Conservation (phyloP, 2,797 vertebrate genomes). For the Parotocinclus haroldoi region DNA sequence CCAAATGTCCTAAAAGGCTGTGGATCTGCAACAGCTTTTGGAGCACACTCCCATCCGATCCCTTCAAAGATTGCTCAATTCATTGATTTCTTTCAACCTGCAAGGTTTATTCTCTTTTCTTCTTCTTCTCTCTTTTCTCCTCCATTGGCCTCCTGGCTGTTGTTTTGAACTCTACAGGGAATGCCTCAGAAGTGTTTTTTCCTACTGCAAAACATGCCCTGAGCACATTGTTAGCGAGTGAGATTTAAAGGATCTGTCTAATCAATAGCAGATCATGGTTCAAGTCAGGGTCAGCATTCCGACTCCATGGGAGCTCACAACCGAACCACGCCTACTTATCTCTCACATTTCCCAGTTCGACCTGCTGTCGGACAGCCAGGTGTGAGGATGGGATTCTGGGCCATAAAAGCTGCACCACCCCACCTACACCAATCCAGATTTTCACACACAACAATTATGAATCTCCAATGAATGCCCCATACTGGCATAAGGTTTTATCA, state of each 20-base stretch:
- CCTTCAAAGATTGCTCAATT: slow-evolving; percentile 36
- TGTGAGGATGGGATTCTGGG: slow-evolving; percentile 35
- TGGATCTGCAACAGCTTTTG: slow-evolving; percentile 43
- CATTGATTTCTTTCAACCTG: slow-evolving; percentile 40
- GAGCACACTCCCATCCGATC: slow-evolving; percentile 27
- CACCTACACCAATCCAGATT: neutral
- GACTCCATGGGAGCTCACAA: slow-evolving; percentile 42
- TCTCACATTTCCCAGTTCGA: slow-evolving; percentile 29
- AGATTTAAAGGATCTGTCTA: slow-evolving; percentile 59
- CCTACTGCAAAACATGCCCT: slow-evolving; percentile 56
- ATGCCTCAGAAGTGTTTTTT: slow-evolving; percentile 55
- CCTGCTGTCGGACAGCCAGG: slow-evolving; percentile 38
- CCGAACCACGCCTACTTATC: slow-evolving; percentile 29
- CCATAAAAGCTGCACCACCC: slow-evolving; percentile 9
- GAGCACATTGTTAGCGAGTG: slow-evolving; percentile 60
- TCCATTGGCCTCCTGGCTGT: slow-evolving; percentile 51
- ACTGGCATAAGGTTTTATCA: slow-evolving; percentile 41
- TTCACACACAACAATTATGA: slow-evolving; percentile 23
- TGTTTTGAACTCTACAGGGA: slow-evolving; percentile 61
- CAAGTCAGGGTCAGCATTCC: slow-evolving; percentile 52
- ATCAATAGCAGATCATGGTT: slow-evolving; percentile 59
- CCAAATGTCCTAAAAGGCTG: slow-evolving; percentile 26
- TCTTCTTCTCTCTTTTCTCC: slow-evolving; percentile 41
- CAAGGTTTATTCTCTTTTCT: slow-evolving; percentile 37
- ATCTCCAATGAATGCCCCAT: slow-evolving; percentile 27